Percentiles rank a stretch among this genome's conserved stretches.
These are phyloP conservation scores for Rhabdophis nuchalis DNA, from an alignment of 2,797 vertebrate species.

Conservation along the genomic window DNA sequence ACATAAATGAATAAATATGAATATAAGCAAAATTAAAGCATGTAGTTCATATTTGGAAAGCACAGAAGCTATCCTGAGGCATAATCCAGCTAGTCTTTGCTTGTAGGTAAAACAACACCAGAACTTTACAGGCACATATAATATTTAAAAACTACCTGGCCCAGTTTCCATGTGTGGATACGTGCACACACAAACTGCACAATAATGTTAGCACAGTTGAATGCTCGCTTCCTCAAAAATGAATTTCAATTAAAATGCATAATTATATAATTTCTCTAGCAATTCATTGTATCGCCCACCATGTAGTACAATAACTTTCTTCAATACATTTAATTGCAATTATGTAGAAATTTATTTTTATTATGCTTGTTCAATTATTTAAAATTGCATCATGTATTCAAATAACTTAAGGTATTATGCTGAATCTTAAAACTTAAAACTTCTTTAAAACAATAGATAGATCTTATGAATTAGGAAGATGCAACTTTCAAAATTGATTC, in stretches of 20 bases:
- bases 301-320: background rate
- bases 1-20: background rate
- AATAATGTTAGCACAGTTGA: background rate
- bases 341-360: background rate
- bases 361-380: background rate
- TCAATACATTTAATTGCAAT: background rate
- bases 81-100: constrained; percentile 40
- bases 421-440: background rate
- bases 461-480: background rate
- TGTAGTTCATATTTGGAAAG: constrained; percentile 33
- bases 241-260: background rate
- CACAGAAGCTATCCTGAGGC: constrained; percentile 31
- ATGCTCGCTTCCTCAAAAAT: background rate
- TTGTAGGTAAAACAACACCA: constrained; percentile 51
- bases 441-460: background rate
- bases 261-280: background rate
- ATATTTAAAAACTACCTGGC: background rate
- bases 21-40: constrained; percentile 40
- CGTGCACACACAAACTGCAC: background rate
- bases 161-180: background rate
- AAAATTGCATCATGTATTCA: background rate
- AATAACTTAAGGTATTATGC: background rate
- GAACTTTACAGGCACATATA: constrained; percentile 15
- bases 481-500: background rate
- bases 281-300: background rate